Evolutionary conservation across 2,888 invertebrate species (phyloP), one percentile per base, ranked within the genome.

Genomic region (Epiblema foenella): DNA sequence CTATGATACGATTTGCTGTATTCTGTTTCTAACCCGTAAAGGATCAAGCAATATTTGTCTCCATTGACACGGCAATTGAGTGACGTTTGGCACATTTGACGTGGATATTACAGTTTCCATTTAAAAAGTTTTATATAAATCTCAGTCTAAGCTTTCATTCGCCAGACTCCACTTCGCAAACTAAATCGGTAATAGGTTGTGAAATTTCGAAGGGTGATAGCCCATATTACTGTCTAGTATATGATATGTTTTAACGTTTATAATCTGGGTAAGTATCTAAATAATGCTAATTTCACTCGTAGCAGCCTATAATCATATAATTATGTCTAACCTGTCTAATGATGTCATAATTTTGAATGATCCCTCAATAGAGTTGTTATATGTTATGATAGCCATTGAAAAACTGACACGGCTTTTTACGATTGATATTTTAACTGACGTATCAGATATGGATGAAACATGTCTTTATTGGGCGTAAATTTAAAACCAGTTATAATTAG

Each of bases 301-400:
- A 46, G 15, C 7, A 39, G 54, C 52, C 54, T 54, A 39, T 24
- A 39, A 68, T 52, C 49, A 59, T 39, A 49, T 58, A 33, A 59
- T 67, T 59, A 67, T 20, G 17, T 59, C 33, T 58, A 37, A 64
- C 56, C 42, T 63, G 68, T 69, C 69, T 63, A 63, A 64, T 69
- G 63, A 69, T 60, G 70, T 70, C 70, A 70, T 54, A 66, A 56
- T 56, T 64, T 20, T 46, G 65, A 66, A 65, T 65, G 70, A 70
- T 29, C 33, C 59, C 65, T 60, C 54, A 60, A 70, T 70, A 54
- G 59, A 54, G 17, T 33, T 18, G 29, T 37, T 60, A 60, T 39
- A 54, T 63, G 69, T 57, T 57, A 51, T 51, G 24, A 46, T 46
- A 51, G 17, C n/a, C 54, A 70, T 60, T 60, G 54, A 60, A 70